Percentiles rank a stretch among this genome's conserved stretches.
Conservation (phyloP, 2,113 vertebrate species). For the Hippopotamus amphibius region DNA sequence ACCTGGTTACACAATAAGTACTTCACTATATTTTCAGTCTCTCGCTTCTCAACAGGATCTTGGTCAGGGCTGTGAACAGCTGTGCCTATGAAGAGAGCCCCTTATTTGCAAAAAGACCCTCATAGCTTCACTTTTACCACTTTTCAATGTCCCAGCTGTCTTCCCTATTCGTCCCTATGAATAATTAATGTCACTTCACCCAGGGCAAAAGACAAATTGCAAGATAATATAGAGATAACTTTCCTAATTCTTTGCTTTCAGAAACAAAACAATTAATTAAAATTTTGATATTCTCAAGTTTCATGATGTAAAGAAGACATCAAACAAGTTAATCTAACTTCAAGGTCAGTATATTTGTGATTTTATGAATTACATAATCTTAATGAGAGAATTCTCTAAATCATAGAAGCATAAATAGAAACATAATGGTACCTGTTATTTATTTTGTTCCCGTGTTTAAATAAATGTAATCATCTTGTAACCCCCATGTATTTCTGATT, state of each 20-base stretch:
- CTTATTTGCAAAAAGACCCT: neutral
- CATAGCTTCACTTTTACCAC: neutral
- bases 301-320: neutral
- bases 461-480: neutral
- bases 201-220: neutral
- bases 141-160: neutral
- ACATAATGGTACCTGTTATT: neutral
- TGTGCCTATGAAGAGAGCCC: neutral
- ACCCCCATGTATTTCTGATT: neutral
- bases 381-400: neutral
- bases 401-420: neutral
- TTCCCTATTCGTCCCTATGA: neutral
- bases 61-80: neutral
- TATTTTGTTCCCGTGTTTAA: neutral
- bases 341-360: neutral
- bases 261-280: conserved; percentile 27
- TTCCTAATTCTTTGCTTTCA: neutral
- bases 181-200: neutral
- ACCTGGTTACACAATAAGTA: neutral
- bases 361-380: neutral
- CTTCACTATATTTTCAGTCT: neutral
- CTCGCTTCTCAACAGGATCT: neutral
- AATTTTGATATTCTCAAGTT: neutral
- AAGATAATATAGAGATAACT: neutral
- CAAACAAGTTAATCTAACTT: neutral